A percentile compares a stretch with the other conserved stretches of the same genome.
These are phyloP conservation scores for Dusona sp. DNA, from an alignment of 2,888 invertebrate genomes.

Conservation along the genomic window DNA sequence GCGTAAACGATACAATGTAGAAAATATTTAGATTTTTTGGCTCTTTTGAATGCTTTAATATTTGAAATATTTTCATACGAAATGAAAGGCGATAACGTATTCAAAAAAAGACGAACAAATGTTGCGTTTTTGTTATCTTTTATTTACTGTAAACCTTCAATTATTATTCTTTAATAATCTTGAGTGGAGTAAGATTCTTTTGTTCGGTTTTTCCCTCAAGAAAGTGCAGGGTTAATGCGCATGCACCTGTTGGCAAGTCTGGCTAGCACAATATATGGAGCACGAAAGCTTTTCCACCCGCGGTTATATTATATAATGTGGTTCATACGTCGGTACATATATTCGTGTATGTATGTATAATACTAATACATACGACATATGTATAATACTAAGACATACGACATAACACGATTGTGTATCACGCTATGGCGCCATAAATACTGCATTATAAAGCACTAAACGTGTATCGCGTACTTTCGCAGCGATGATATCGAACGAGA, in stretches of 20 bases:
- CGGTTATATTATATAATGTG: background rate
- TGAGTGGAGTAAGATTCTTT: background rate
- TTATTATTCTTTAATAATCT: background rate
- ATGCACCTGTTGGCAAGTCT: constrained; percentile 77
- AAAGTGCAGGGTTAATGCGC: constrained; percentile 64
- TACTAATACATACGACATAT: background rate
- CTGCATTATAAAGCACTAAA: constrained; percentile 47
- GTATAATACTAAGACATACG: background rate
- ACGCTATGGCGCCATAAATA: constrained; percentile 45
- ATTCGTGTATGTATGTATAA: background rate
- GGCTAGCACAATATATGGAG: constrained; percentile 17
- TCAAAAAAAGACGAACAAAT: background rate
- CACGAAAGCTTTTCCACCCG: constrained; percentile 34
- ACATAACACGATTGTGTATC: constrained; percentile 48
- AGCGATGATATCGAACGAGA: constrained; percentile 41
- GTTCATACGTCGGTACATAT: background rate
- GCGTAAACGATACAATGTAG: background rate
- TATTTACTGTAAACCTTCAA: background rate
- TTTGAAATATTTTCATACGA: background rate
- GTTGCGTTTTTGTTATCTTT: background rate
- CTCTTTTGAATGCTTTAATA: background rate
- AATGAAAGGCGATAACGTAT: background rate
- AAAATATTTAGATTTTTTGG: background rate
- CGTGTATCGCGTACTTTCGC: constrained; percentile 33
- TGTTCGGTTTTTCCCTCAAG: background rate